Evolutionary conservation across 1,140 invertebrate genomes (phyloP), one percentile per base, ranked within the genome.

Genomic region (Drosophila repleta): DNA sequence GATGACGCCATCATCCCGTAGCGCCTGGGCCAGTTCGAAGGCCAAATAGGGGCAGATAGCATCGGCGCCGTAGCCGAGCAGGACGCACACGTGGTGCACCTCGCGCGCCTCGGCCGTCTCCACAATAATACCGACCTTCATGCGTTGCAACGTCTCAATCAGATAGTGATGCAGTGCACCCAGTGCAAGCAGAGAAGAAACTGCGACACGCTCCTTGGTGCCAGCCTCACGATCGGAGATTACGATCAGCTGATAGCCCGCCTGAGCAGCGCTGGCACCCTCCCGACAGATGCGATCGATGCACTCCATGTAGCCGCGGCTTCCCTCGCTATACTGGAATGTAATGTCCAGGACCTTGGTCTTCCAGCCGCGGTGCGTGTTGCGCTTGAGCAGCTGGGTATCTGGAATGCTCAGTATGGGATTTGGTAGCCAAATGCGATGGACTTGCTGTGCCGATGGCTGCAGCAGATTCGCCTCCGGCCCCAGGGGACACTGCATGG

Each of bases 1-100:
- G 21, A 99, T 91, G 1, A 98, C 94, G 1, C 95, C 96, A 91
- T 98, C 96, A 64, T 95, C 94, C 18, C 97, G 93, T 2, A 99
- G 93, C 53, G 95, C 94, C 67, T 94, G 94, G 13, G 97, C 96
- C 71, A 98, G 94, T 92, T 99, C 98, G 92, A 98, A 98, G 4
- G 99, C 98, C 69, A 99, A 92, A 92, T 99, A 99, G 0, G 99
- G 98, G 90, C 98, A 99, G 69, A 99, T 97, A 0, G 96, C 98
- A 93, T 99, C 98, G 5, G 98, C 98, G 49, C 99, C 99, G 92
- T 98, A 99, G 51, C 98, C 98, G 7, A 99, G 94, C 11, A 99
- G 92, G 0, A 99, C 96, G 90, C 98, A 99, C 92, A 99, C 96
- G 80, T 99, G 98, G 92, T 99, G 98, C 0, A 99, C 98, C 92